phyloP scores from a whole-genome alignment of 2,113 vertebrate genomes.

The Otolemur garnettii region DNA sequence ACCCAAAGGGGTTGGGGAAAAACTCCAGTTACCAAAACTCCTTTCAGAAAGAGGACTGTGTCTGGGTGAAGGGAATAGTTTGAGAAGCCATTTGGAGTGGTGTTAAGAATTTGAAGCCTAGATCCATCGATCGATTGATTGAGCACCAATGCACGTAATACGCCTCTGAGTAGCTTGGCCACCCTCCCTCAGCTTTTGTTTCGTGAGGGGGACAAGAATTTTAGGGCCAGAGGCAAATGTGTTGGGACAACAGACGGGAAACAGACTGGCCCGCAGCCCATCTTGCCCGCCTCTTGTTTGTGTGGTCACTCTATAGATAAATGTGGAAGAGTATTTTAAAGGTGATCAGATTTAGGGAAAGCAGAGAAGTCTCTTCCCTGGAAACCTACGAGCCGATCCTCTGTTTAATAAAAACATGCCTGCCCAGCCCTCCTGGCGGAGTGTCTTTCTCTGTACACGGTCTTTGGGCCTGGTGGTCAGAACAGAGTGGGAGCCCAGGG shows the following conservation, averaged over 20 bases:
- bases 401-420: no score
- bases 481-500: background rate
- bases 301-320: background rate
- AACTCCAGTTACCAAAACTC: background rate
- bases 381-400: background rate
- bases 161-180: background rate
- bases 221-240: background rate
- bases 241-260: background rate
- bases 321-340: conserved; percentile 41
- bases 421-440: background rate
- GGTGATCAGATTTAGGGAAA: background rate
- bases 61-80: background rate
- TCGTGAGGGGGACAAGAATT: background rate
- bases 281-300: background rate
- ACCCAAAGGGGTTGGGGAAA: background rate
- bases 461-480: background rate
- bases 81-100: background rate
- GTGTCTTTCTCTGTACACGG: background rate
- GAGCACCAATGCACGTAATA: no score
- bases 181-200: background rate
- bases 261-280: background rate
- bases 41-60: background rate
- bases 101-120: background rate
- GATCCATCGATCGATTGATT: no score
- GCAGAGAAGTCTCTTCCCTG: background rate